Evolutionary conservation across 2,888 invertebrate species (phyloP), one percentile per base, ranked within the genome.

Genomic region (Arctia plantaginis): DNA sequence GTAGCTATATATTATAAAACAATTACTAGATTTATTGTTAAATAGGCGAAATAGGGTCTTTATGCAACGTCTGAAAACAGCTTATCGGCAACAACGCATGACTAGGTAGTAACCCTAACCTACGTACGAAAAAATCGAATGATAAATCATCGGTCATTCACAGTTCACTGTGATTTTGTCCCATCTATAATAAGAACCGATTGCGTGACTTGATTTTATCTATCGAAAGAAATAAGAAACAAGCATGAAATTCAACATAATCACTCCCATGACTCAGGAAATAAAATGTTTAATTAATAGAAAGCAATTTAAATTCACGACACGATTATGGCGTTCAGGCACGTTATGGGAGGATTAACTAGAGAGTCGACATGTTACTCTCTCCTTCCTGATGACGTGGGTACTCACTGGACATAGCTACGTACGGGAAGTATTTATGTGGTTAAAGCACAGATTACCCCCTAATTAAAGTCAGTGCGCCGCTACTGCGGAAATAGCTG

Each of bases 231-330:
- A 30, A 27, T 44, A 41, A 67, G 44, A 27, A 44, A 44, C 41
- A 27, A 67, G 44, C 66, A 67, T 44, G 20, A 20, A 47, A 62
- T 30, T 27, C 6, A 30, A 62, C 18, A 30, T 62, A 30, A 30
- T 30, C 30, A 62, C 30, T 30, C 27, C 62, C 62, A 62, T 30
- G 30, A 30, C 62, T 62, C 30, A 33, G n/a, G 55, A 51, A 33
- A 33, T 35, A 55, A 33, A 69, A 69, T 55, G 55, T 69, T 59
- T 55, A 62, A 62, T 62, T 62, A 62, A 62, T 62, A 18, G 30
- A 30, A 62, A 27, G 62, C 62, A 62, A 30, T 62, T 62, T 62
- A 62, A 62, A 62, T 30, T 30, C 62, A 30, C 30, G 18, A 30
- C 27, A 62, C 62, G 30, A 18, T 8, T 27, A 27, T 59, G 13